Evolutionary conservation across 2,888 invertebrate genomes (phyloP).

Genomic region (Heteropelma amictum): DNA sequence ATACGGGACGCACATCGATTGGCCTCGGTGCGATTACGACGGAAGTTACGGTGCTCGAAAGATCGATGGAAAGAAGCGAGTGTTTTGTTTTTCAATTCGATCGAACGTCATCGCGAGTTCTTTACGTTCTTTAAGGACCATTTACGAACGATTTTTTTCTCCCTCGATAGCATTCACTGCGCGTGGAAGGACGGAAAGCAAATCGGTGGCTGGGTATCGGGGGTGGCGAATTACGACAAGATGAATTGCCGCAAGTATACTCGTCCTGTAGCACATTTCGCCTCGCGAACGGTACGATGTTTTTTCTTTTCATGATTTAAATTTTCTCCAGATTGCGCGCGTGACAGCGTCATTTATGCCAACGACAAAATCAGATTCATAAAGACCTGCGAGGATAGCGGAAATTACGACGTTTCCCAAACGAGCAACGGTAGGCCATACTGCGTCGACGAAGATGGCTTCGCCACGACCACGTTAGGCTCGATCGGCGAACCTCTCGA

Average conservation of each 20-base stretch:
- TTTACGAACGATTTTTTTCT: background rate
- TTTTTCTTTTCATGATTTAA: background rate
- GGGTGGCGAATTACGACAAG: slow-evolving; percentile 61
- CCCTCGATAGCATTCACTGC: slow-evolving; percentile 80
- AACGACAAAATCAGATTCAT: slow-evolving; percentile 78
- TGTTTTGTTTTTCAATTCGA: slow-evolving; percentile 56
- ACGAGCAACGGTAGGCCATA: slow-evolving; percentile 78
- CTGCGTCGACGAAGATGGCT: slow-evolving; percentile 83
- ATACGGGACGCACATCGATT: slow-evolving; percentile 79
- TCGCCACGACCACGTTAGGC: slow-evolving; percentile 71
- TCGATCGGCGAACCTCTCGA: background rate
- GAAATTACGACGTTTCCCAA: slow-evolving; percentile 82
- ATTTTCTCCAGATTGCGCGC: slow-evolving; percentile 81
- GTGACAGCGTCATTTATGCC: slow-evolving; percentile 80
- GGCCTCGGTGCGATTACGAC: slow-evolving; percentile 82
- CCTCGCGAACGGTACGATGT: background rate
- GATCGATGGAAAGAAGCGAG: slow-evolving; percentile 81
- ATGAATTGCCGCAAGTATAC: slow-evolving; percentile 82
- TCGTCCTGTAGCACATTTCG: background rate
- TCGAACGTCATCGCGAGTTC: background rate
- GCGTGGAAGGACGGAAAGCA: slow-evolving; percentile 81
- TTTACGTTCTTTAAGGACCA: background rate
- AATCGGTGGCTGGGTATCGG: slow-evolving; percentile 70
- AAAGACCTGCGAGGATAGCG: slow-evolving; percentile 79
- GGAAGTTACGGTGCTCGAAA: slow-evolving; percentile 82